Percentiles rank a stretch among this genome's conserved stretches.
These are phyloP conservation scores for Hydrolagus affinis DNA, from an alignment of 2,113 vertebrate genomes.

Conservation along the genomic window DNA sequence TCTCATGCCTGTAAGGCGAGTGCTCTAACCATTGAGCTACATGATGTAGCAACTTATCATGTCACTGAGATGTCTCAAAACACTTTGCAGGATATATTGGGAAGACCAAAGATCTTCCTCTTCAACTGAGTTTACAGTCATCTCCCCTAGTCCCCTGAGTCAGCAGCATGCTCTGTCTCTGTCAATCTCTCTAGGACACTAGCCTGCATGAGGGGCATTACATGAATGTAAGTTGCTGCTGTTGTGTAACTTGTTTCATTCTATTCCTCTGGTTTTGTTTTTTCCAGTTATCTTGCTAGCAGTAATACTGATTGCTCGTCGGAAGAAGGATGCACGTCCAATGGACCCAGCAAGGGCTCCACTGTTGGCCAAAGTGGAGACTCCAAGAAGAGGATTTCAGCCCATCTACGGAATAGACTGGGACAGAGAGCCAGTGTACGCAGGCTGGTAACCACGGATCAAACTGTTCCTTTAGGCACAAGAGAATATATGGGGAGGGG, in stretches of 20 bases:
- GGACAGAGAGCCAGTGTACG: slow-evolving; percentile 70
- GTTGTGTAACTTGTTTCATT: not conserved
- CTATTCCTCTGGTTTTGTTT: not conserved
- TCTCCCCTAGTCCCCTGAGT: too few species aligned
- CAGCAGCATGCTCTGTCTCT: too few species aligned
- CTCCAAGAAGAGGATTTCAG: slow-evolving; percentile 37
- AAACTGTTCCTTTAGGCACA: not conserved
- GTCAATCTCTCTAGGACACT: too few species aligned
- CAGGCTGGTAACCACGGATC: slow-evolving; percentile 65
- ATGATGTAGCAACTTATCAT: too few species aligned
- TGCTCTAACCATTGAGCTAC: too few species aligned
- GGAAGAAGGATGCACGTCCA: slow-evolving; percentile 48
- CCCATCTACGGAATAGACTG: slow-evolving; percentile 53
- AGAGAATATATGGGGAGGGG: slow-evolving; percentile 16
- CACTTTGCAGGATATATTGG: too few species aligned
- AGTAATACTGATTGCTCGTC: slow-evolving; percentile 56
- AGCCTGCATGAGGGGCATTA: too few species aligned
- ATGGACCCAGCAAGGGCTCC: slow-evolving; percentile 52
- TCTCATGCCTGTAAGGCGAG: too few species aligned
- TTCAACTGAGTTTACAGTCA: too few species aligned
- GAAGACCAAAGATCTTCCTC: too few species aligned
- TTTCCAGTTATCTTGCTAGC: slow-evolving; percentile 59
- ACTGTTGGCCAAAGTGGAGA: slow-evolving; percentile 52
- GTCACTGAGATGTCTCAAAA: too few species aligned
- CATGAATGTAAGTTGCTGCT: not conserved